A percentile compares a stretch with the other conserved stretches of the same genome.
Conservation (phyloP, 2,113 vertebrate genomes). For the Nerophis lumbriciformis region DNA sequence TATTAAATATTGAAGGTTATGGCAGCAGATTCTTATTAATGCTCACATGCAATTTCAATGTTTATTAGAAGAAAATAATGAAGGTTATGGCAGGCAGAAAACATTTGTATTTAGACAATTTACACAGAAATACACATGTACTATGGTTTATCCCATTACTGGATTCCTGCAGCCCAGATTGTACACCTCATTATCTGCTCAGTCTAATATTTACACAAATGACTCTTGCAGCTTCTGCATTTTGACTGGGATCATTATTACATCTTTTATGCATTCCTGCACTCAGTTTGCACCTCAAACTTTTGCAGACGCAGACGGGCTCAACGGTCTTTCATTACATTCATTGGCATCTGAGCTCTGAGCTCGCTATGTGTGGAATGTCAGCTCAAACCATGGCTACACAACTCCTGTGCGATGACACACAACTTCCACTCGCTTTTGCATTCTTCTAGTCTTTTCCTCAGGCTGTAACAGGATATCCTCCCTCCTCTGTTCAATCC, state of each 20-base stretch:
- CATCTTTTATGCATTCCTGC: slow-evolving; percentile 3
- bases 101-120: too few species aligned
- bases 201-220: too few species aligned
- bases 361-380: slow-evolving; percentile 63
- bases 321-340: slow-evolving; percentile 35
- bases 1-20: too few species aligned
- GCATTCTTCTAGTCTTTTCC: slow-evolving; percentile 59
- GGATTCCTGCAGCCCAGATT: too few species aligned
- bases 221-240: too few species aligned
- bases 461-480: slow-evolving; percentile 64
- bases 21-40: too few species aligned
- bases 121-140: too few species aligned
- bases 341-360: slow-evolving; percentile 37
- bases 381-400: slow-evolving; percentile 43
- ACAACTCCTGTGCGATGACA: slow-evolving; percentile 21
- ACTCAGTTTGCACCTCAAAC: slow-evolving; percentile 6
- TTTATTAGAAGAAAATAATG: too few species aligned
- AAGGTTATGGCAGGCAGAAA: too few species aligned
- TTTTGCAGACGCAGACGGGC: slow-evolving; percentile 11
- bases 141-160: too few species aligned
- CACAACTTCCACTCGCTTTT: slow-evolving; percentile 6
- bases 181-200: too few species aligned
- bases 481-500: slow-evolving; percentile 50
- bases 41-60: too few species aligned
- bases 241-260: not conserved